phyloP scores from a whole-genome alignment of 2,888 invertebrate species.

The Crematogaster levior region DNA sequence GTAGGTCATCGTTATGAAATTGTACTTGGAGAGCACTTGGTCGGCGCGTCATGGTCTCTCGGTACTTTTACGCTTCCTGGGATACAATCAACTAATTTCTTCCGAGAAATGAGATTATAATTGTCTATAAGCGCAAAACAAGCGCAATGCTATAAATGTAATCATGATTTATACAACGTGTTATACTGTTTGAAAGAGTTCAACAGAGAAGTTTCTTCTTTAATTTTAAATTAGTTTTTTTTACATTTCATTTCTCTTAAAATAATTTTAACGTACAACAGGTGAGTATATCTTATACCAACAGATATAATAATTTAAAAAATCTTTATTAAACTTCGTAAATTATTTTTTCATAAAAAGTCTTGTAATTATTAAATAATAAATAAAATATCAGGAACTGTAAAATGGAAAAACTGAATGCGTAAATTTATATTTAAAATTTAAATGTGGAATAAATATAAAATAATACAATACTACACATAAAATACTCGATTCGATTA shows the following conservation, averaged over 20 bases:
- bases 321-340: neutral
- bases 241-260: neutral
- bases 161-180: neutral
- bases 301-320: neutral
- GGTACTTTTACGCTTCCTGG: neutral
- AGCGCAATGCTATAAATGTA: neutral
- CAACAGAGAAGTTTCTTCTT: neutral
- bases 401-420: too few species aligned
- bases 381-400: neutral
- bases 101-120: neutral
- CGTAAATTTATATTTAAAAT: neutral
- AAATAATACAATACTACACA: too few species aligned
- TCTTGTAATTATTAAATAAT: neutral
- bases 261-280: neutral
- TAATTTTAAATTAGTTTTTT: neutral
- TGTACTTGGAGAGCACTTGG: slow-evolving; percentile 7
- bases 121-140: neutral
- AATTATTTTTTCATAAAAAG: neutral
- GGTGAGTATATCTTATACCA: neutral
- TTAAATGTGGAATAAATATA: neutral
- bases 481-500: neutral
- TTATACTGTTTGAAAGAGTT: neutral
- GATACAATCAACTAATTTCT: slow-evolving; percentile 25
- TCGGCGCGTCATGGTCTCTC: neutral
- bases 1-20: slow-evolving; percentile 47